phyloP scores from a whole-genome alignment of 2,797 vertebrate genomes.

The Coluber constrictor region DNA sequence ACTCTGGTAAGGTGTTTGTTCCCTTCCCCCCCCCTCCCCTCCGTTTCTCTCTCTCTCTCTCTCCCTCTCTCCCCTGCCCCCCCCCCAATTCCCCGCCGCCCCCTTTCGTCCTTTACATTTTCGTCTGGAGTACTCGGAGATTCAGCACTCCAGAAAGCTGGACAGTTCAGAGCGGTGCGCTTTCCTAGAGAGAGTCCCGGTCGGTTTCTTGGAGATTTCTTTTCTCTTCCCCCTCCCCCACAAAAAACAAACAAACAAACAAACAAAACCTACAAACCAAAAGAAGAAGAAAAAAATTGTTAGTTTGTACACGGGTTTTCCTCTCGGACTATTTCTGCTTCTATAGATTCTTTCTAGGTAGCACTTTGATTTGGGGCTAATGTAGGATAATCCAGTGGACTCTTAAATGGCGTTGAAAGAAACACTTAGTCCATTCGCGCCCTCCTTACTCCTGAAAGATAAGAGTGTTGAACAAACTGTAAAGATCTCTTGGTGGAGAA shows the following conservation, averaged over 20 bases:
- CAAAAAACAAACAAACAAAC: too few species aligned
- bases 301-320: not conserved
- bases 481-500: not conserved
- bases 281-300: accelerated
- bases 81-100: not conserved
- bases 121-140: not conserved
- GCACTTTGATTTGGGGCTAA: not conserved
- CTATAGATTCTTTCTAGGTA: not conserved
- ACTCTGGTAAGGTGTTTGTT: conserved; percentile 81
- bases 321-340: not conserved
- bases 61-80: not conserved
- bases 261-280: not conserved
- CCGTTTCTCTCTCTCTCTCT: accelerated
- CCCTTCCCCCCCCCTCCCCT: not conserved
- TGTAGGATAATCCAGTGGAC: not conserved
- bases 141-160: conserved; percentile 12
- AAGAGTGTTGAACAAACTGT: not conserved
- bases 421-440: not conserved
- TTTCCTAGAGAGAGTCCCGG: not conserved
- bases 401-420: not conserved
- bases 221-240: not conserved
- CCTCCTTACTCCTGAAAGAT: not conserved
- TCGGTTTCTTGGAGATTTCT: not conserved
- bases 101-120: not conserved
- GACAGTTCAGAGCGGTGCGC: not conserved